Evolutionary conservation across 2,888 invertebrate species (phyloP), one percentile per base, ranked within the genome.

Genomic region (Microchrysa polita): DNA sequence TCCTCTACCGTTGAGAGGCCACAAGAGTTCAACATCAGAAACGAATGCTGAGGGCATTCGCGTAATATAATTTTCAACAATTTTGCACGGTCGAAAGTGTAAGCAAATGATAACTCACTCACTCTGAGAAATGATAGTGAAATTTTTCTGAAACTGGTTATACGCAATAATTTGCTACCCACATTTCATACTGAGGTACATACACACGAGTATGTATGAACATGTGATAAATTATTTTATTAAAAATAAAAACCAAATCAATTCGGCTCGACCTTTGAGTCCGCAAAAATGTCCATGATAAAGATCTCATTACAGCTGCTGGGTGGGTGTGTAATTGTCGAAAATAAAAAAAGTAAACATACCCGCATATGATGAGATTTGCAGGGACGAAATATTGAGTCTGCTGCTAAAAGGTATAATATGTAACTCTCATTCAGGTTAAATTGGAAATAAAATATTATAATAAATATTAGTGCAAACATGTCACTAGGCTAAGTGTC

Each of bases 61-160:
- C n/a, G n/a, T n/a, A n/a, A 48, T 34, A 7, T 34, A 48, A 7
- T 48, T 48, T n/a, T 10, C 16, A n/a, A 48, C 48, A 2, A 48
- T 48, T n/a, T 48, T 48, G 48, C 48, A 48, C 10, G 16, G 48
- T 10, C 2, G 48, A 48, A 48, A 48, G 48, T 34, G 27, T 48
- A 48, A 48, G 48, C 48, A 48, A 48, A 48, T 48, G 48, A 48
- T 48, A 48, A 48, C 48, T 48, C 48, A 48, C 48, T 48, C 48
- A 48, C 48, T 48, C 48, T 48, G 48, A n/a, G n/a, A 10, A 48
- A 48, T n/a, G 48, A 48, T 48, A 48, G 48, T 48, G 48, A 48
- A 48, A 48, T 48, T 48, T 48, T n/a, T n/a, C 2, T n/a, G 12
- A 34, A 48, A 48, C 48, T n/a, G 16, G 48, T 48, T 48, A 48